Base-by-base conservation (phyloP, 2,888 invertebrate genomes). In the Brachyopa scutellaris region DNA sequence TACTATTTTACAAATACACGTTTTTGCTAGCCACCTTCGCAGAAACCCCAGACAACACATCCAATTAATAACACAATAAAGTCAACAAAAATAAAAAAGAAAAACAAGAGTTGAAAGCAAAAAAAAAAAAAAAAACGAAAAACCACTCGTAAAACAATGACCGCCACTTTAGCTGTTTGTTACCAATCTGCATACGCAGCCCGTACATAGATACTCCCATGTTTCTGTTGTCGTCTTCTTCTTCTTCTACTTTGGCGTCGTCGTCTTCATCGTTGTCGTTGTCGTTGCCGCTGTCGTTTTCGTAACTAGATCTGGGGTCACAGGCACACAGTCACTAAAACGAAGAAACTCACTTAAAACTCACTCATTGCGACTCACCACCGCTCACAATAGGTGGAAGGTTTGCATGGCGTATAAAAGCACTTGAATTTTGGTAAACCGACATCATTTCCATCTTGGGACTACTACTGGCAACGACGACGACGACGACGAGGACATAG, bases 361-460 rank as follows among this genome's bases (percentile, higher is more conserved):
- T 57, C 66, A 66, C 40, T 74, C 66, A 57, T 9, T 40, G 13
- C 33, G 31, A 13, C 38, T 55, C 42, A 42, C 15, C 49, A 59
- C 45, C 47, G 40, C 59, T 69, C 59, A 51, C 57, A 49, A 29
- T 53, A 15, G 8, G 45, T 49, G 19, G 67, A 72, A 36, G 62
- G 69, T 70, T 67, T 72, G 55, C 53, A 74, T 53, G 82, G 82
- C 73, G 78, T 85, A 85, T 85, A 85, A 84, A 85, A 85, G 85
- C 84, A 84, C 76, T 84, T 82, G 80, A 80, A 74, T 77, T 85
- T 79, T 59, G 84, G 85, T 80, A 74, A 79, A 66, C 67, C 64
- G 62, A 74, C 84, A 85, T 84, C 84, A 85, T 85, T 85, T 73
- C 76, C 72, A 85, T 76, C 78, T 78, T 62, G 77, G 53, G 69